Conservation (phyloP, 2,888 invertebrate species). For the Troides helena region DNA sequence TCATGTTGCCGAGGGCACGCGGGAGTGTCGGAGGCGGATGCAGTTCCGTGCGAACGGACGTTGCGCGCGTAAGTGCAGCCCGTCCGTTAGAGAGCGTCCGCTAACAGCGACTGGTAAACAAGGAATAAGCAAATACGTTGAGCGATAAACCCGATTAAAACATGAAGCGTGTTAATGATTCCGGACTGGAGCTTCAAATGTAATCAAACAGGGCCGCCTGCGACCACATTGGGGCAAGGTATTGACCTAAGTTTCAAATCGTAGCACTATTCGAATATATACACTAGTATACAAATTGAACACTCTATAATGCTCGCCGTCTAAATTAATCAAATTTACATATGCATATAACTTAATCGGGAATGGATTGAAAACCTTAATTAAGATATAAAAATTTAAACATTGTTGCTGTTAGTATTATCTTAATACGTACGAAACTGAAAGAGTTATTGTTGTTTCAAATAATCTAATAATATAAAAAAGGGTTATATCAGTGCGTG, state of each 20-base stretch:
- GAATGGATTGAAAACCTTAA: neutral
- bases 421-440: neutral
- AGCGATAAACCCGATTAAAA: conserved; percentile 24
- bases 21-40: conserved; percentile 16
- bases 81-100: conserved; percentile 24
- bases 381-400: neutral
- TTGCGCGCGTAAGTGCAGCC: conserved; percentile 21
- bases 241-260: conserved; percentile 20
- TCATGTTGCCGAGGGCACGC: neutral
- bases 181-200: conserved; percentile 13
- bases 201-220: conserved; percentile 12
- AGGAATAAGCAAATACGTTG: conserved; percentile 26
- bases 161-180: conserved; percentile 29
- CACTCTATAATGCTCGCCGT: conserved; percentile 6
- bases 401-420: neutral
- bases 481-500: too few relatives aligned
- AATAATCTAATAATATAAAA: too few relatives aligned
- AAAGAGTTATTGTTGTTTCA: too few relatives aligned
- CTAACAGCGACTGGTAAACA: conserved; percentile 28
- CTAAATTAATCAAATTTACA: neutral
- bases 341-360: neutral
- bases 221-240: conserved; percentile 10
- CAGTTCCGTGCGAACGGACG: conserved; percentile 14
- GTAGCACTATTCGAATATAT: conserved; percentile 2
- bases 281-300: conserved; percentile 3